Base-by-base conservation (phyloP, 1,140 invertebrate genomes). In the Pseudomyrmex gracilis region DNA sequence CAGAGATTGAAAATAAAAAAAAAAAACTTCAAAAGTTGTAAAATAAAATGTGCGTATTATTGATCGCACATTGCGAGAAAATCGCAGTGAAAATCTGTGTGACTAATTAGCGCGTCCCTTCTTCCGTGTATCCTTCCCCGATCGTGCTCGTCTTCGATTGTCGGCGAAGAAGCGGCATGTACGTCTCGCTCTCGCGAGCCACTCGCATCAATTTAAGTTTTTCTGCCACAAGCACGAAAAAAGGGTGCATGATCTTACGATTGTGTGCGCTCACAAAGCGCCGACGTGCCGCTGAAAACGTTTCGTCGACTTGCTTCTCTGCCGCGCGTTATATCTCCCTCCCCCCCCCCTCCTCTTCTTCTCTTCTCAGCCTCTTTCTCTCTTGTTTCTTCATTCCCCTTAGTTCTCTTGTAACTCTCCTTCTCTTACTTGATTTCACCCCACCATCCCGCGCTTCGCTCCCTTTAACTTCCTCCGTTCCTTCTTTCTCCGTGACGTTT, bases 121-220 rank as follows among this genome's bases (percentile, higher is more conserved):
- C 45, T 78, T 64, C 71, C 57, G 57, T 64, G 55, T 55, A 73
- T 78, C 68, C 55, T 58, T 67, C 7, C 13, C 66, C 73, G 34
- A 73, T 87, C 85, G 73, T 49, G 45, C 45, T 47, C 57, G 70
- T 86, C 85, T 49, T 20, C 58, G 58, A 71, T 70, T 47, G 82
- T 70, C 73, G 83, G 68, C 73, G 64, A 51, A 24, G 43, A 85
- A 61, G 13, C 86, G 68, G 84, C 86, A 70, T 73, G 71, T 74
- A 73, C 45, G 84, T 82, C 87, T 84, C 76, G 74, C 60, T 88
- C 87, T 73, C 66, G 83, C 85, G 47, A 82, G 57, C 83, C 85
- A 83, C 87, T 92, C 92, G 91, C 92, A 93, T 93, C 92, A 93
- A 93, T 94, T 93, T 90, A 92, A 91, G 89, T 91, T 93, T 90